Conservation (phyloP, 2,113 vertebrate genomes). For the Prionailurus bengalensis region DNA sequence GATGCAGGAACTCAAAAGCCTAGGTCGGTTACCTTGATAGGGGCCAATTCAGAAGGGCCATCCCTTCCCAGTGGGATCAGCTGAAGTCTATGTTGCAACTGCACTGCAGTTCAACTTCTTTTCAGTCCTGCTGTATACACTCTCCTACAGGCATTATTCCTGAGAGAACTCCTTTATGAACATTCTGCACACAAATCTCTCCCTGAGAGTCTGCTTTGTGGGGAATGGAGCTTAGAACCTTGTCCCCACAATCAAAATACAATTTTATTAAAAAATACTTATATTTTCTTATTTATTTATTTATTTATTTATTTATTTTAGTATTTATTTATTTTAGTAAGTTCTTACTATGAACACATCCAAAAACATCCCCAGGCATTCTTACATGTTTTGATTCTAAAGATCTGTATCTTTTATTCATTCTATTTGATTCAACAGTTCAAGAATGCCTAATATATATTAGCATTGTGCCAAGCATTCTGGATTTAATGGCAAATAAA, state of each 20-base stretch:
- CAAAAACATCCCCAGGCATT: background rate
- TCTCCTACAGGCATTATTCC: background rate
- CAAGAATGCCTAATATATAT: background rate
- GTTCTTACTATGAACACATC: background rate
- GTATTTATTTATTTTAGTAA: background rate
- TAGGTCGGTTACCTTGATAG: background rate
- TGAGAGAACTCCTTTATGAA: background rate
- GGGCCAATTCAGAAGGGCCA: background rate
- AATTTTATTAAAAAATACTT: conserved; percentile 44
- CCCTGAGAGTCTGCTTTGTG: background rate
- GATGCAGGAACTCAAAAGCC: background rate
- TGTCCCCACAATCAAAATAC: background rate
- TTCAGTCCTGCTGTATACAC: background rate
- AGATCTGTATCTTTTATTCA: background rate
- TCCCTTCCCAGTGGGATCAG: background rate
- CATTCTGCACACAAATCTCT: background rate
- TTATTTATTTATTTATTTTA: conserved; percentile 11
- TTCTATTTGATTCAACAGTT: background rate
- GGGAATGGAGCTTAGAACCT: background rate
- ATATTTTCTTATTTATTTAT: background rate
- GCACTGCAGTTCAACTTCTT: background rate
- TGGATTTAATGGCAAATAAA: conserved; percentile 39
- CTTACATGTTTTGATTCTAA: conserved; percentile 17
- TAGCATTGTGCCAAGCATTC: background rate
- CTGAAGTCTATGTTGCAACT: background rate